phyloP scores from a whole-genome alignment of 2,113 vertebrate species.

The Anser brachyrhynchus region DNA sequence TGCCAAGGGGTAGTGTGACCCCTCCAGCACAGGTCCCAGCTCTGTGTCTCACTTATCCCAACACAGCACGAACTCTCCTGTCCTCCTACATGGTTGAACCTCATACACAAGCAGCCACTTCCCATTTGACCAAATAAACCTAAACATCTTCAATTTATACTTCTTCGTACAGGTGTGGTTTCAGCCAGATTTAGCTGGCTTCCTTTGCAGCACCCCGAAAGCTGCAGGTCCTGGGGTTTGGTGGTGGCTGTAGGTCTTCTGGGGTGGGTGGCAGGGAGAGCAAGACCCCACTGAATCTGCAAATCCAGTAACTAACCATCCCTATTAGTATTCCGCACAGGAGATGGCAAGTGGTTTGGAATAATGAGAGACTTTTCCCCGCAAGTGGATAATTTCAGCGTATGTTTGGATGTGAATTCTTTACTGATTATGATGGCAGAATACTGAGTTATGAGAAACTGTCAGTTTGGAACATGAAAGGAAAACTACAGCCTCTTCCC shows the following conservation, averaged over 20 bases:
- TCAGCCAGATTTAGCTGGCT: not conserved
- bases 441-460: conserved; percentile 27
- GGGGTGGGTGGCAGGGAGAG: not conserved
- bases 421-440: conserved; percentile 21
- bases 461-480: conserved; percentile 51
- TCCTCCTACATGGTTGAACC: not conserved
- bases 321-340: conserved; percentile 19
- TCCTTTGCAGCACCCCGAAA: not conserved
- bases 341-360: conserved; percentile 50
- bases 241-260: not conserved
- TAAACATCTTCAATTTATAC: not conserved
- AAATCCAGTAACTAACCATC: not conserved
- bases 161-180: not conserved
- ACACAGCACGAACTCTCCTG: not conserved
- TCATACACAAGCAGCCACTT: not conserved
- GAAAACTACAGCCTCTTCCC: conserved; percentile 43
- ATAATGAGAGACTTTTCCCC: conserved; percentile 38
- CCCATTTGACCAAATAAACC: not conserved
- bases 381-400: conserved; percentile 36
- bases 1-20: not conserved
- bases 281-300: not conserved
- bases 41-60: not conserved
- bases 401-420: conserved; percentile 52
- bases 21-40: not conserved
- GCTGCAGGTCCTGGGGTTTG: no score